phyloP scores from a whole-genome alignment of 2,113 vertebrate species.

The Prionailurus bengalensis region DNA sequence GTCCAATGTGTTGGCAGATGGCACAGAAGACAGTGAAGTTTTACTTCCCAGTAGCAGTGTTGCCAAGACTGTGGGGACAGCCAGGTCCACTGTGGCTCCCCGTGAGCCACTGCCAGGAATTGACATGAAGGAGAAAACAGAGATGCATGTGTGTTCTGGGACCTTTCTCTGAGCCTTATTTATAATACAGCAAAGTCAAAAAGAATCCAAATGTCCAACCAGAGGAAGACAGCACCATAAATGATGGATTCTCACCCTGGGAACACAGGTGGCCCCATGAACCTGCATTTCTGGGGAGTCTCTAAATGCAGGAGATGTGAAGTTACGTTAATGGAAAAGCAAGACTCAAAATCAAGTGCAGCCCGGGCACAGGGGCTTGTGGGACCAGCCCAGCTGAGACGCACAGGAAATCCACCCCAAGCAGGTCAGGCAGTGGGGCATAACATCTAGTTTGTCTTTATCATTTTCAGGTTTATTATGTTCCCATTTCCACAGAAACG shows the following conservation, averaged over 20 bases:
- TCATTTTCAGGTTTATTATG: not conserved
- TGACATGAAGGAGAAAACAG: not conserved
- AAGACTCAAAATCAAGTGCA: not conserved
- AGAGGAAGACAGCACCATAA: not conserved
- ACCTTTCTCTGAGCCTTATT: not conserved
- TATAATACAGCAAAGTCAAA: not conserved
- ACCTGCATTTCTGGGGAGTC: not conserved
- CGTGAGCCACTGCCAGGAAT: not conserved
- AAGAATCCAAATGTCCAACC: not conserved
- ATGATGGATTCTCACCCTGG: too few species aligned
- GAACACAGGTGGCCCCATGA: not conserved
- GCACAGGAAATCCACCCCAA: not conserved
- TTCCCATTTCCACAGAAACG: not conserved
- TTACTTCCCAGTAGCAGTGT: not conserved
- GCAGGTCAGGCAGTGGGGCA: too few species aligned
- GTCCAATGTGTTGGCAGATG: fast-evolving
- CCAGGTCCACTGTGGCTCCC: not conserved
- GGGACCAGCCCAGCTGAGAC: not conserved
- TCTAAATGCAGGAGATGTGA: fast-evolving
- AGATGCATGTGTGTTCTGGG: fast-evolving
- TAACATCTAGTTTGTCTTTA: not conserved
- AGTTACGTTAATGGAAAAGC: not conserved
- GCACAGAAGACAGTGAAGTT: fast-evolving
- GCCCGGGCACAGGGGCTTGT: too few species aligned
- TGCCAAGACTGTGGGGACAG: not conserved